A percentile compares a stretch with the other conserved stretches of the same genome.
These are phyloP conservation scores for Bathynomus jamesi DNA, from an alignment of 1,140 invertebrate genomes.

Conservation along the genomic window DNA sequence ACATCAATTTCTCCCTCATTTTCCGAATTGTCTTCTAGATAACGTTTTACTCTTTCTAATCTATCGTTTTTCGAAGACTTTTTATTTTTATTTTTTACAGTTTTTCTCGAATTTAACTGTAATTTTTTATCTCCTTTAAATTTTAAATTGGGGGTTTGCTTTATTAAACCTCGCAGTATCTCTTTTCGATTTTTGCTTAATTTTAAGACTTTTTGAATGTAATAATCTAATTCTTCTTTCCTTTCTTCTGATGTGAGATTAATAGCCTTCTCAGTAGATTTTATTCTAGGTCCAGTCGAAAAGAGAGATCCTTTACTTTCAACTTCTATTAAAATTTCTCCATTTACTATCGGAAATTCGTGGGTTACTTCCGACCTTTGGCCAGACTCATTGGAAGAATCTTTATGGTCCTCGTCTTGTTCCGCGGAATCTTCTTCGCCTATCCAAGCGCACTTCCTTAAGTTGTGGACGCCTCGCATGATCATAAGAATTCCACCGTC, in stretches of 20 bases:
- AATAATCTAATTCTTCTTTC: background rate
- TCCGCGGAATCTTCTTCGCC: constrained; percentile 55
- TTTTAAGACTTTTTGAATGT: background rate
- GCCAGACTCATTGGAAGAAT: constrained; percentile 12
- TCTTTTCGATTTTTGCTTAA: background rate
- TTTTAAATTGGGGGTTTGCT: background rate
- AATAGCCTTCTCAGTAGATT: background rate
- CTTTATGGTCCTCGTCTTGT: constrained; percentile 19
- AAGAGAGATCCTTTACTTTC: background rate
- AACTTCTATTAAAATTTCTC: background rate
- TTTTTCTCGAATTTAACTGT: background rate
- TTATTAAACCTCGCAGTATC: background rate
- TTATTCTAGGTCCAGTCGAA: background rate
- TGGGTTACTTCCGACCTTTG: background rate
- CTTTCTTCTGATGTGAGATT: background rate
- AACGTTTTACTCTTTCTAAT: background rate
- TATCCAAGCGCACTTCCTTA: constrained; percentile 69
- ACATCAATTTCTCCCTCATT: background rate
- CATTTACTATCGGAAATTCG: background rate
- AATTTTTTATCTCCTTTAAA: background rate
- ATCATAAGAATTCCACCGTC: constrained; percentile 65
- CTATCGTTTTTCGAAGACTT: background rate
- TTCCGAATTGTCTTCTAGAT: background rate
- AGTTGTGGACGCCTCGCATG: constrained; percentile 63
- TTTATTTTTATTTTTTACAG: background rate